These are phyloP conservation scores for Oceanodroma tethys DNA, from an alignment of 2,113 vertebrate genomes.

Conservation along the genomic window DNA sequence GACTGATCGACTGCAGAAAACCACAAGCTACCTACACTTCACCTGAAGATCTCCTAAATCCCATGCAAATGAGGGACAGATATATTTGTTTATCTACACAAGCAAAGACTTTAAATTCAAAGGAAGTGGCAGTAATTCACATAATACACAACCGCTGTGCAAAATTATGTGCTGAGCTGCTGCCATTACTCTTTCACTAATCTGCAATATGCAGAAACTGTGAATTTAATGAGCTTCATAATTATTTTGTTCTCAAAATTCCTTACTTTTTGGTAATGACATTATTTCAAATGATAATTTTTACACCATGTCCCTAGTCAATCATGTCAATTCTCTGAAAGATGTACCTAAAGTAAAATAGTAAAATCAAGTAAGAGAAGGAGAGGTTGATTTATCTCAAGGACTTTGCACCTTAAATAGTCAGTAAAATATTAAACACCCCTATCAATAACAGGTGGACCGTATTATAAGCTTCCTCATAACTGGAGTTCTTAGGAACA, in stretches of 20 bases:
- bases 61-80: slow-evolving; percentile 18
- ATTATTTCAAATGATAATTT: slow-evolving; percentile 40
- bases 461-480: slow-evolving; percentile 23
- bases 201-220: slow-evolving; percentile 36
- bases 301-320: neutral
- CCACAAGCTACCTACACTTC: neutral
- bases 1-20: neutral
- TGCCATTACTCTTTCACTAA: slow-evolving; percentile 53
- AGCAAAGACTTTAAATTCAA: slow-evolving; percentile 26
- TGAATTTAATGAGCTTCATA: slow-evolving; percentile 46
- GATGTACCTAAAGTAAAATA: neutral
- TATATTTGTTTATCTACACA: slow-evolving; percentile 41
- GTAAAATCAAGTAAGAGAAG: neutral
- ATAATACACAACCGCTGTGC: slow-evolving; percentile 8
- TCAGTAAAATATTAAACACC: slow-evolving; percentile 58
- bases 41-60: neutral
- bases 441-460: slow-evolving; percentile 51
- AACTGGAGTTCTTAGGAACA: slow-evolving; percentile 21
- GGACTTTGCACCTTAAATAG: slow-evolving; percentile 50
- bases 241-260: slow-evolving; percentile 47
- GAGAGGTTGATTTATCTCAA: slow-evolving; percentile 57
- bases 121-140: slow-evolving; percentile 21
- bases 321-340: slow-evolving; percentile 16
- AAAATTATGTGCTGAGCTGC: slow-evolving; percentile 36
- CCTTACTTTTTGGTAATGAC: slow-evolving; percentile 21